These are phyloP conservation scores for Volucella inanis DNA, from an alignment of 2,888 invertebrate species.

Conservation along the genomic window DNA sequence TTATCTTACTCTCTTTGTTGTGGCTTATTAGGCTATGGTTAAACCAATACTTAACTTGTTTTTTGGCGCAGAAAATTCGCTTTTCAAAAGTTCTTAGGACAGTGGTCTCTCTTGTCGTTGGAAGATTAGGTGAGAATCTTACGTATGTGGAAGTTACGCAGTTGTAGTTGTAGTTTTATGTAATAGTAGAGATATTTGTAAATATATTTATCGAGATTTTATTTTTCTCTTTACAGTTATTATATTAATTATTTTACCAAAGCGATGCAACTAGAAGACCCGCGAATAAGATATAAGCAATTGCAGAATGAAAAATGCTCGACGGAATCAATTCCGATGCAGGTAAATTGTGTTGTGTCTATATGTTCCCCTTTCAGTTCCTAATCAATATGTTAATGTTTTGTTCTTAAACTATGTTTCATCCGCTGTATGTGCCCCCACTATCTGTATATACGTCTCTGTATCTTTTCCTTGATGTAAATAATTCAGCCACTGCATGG, in stretches of 20 bases:
- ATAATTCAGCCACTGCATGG: conserved; percentile 84
- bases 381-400: conserved; percentile 16
- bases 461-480: conserved; percentile 66
- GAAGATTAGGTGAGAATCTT: too few species aligned
- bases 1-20: too few species aligned
- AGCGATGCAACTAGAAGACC: conserved; percentile 91
- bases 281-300: conserved; percentile 85
- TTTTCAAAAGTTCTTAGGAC: too few species aligned
- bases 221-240: conserved; percentile 84
- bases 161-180: too few species aligned
- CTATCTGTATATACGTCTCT: conserved; percentile 63
- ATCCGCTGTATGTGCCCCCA: not conserved
- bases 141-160: too few species aligned
- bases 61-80: too few species aligned
- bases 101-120: too few species aligned
- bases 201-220: not conserved
- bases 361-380: not conserved
- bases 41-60: too few species aligned
- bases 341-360: conserved; percentile 83
- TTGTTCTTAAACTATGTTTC: conserved; percentile 13
- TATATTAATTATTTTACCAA: conserved; percentile 89
- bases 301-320: conserved; percentile 84
- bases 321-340: conserved; percentile 86
- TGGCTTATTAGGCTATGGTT: too few species aligned
- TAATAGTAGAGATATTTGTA: not conserved